phyloP scores from a whole-genome alignment of 30 jellyfish, hydroid and myxozoan genomes.

The Mastigias papua region DNA sequence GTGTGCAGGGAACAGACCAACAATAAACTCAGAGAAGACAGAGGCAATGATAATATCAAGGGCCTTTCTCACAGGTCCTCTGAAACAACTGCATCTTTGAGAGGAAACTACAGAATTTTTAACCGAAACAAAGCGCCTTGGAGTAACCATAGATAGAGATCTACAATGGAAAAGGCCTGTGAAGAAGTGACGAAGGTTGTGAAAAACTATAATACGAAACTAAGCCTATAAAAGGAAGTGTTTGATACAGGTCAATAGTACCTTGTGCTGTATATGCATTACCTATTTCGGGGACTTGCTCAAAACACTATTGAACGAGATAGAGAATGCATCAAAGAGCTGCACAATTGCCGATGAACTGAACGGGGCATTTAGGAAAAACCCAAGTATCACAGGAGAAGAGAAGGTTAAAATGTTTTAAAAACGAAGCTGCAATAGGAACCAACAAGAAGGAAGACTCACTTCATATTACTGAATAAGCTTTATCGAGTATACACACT shows the following conservation, averaged over 20 bases:
- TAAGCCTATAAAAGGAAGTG: neutral
- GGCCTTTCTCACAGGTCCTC: neutral
- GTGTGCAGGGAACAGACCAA: neutral
- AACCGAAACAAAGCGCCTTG: conserved; percentile 33
- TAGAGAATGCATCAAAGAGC: conserved; percentile 26
- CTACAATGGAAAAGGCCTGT: conserved; percentile 28
- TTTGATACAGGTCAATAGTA: conserved; percentile 5
- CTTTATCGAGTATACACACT: no score
- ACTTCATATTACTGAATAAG: no score
- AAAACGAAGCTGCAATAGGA: neutral
- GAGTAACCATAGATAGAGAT: conserved; percentile 6
- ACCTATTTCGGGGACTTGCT: conserved; percentile 40
- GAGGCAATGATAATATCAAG: conserved; percentile 17
- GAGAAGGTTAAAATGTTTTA: conserved; percentile 7
- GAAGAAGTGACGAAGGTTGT: conserved; percentile 5
- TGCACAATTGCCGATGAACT: conserved; percentile 15
- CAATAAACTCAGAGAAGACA: neutral
- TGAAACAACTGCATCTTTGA: conserved; percentile 13
- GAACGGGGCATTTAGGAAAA: conserved; percentile 4
- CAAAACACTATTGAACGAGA: conserved; percentile 16
- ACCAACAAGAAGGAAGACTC: neutral
- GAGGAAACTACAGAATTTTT: neutral
- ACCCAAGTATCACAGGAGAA: neutral
- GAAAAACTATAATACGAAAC: neutral
- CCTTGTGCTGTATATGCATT: conserved; percentile 18